phyloP scores from a whole-genome alignment of 2,113 vertebrate genomes.

The Platanista minor region DNA sequence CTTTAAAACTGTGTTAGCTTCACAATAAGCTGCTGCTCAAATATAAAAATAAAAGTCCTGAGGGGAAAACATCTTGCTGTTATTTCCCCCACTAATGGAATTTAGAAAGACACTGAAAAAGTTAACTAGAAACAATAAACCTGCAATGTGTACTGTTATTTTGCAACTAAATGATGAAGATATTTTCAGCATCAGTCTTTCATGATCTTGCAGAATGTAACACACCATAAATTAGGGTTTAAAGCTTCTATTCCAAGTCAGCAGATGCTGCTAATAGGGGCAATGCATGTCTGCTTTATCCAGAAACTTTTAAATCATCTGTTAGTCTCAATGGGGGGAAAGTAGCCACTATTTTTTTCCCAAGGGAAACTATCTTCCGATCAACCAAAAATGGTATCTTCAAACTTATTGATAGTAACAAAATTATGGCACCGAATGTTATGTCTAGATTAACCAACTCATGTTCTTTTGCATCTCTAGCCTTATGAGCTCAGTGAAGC shows the following conservation, averaged over 20 bases:
- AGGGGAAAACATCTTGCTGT: not conserved
- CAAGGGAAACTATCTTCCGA: not conserved
- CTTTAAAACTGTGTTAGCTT: not conserved
- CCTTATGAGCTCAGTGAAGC: not conserved
- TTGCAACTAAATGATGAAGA: conserved; percentile 41
- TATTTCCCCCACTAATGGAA: not conserved
- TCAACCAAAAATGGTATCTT: not conserved
- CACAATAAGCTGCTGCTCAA: not conserved
- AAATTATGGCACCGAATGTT: not conserved
- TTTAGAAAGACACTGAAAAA: not conserved
- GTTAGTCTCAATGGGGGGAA: not conserved
- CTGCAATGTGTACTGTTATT: conserved; percentile 46
- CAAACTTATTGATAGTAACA: not conserved
- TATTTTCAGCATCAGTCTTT: conserved; percentile 1
- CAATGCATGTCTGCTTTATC: conserved; percentile 4
- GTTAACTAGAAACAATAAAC: conserved; percentile 40
- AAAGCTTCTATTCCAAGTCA: conserved; percentile 38
- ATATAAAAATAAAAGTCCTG: not conserved
- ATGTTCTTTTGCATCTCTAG: not conserved
- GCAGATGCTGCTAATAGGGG: not conserved
- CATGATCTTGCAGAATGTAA: conserved; percentile 27
- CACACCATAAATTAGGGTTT: conserved; percentile 36
- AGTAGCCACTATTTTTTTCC: not conserved
- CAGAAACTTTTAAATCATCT: not conserved
- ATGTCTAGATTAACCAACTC: not conserved